A percentile compares a stretch with the other conserved stretches of the same genome.
Evolutionary conservation across 2,113 vertebrate species (phyloP).

Genomic region (Lepidothrix coronata): DNA sequence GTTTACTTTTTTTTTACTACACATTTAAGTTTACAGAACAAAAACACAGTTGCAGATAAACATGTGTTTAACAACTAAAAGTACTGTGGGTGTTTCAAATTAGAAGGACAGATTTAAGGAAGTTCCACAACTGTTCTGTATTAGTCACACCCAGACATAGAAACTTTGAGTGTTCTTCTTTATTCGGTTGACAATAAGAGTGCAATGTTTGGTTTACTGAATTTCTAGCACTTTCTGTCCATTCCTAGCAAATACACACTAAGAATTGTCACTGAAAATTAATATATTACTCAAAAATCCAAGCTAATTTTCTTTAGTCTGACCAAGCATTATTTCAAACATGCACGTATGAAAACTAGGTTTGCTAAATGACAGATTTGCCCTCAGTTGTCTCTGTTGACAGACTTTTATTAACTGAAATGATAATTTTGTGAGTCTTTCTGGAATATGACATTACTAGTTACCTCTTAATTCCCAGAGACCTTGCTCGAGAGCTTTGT

Average conservation of each 20-base stretch:
- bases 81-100: not conserved
- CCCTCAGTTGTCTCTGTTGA: not conserved
- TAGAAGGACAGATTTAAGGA: not conserved
- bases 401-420: not conserved
- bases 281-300: not conserved
- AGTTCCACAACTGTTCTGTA: not conserved
- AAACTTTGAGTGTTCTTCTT: not conserved
- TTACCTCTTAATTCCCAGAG: not conserved
- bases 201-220: not conserved
- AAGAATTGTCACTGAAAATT: not conserved
- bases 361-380: not conserved
- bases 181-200: not conserved
- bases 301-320: not conserved
- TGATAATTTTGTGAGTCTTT: not conserved
- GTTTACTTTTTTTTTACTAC: not conserved
- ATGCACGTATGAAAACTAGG: fast-evolving
- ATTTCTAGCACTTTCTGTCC: not conserved
- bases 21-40: not conserved
- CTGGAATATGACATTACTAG: not conserved
- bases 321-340: not conserved
- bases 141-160: not conserved
- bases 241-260: not conserved
- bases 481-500: not conserved
- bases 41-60: not conserved
- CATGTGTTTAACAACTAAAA: not conserved